These are phyloP conservation scores for Sphaerophoria taeniata DNA, from an alignment of 2,888 invertebrate genomes.

Conservation along the genomic window DNA sequence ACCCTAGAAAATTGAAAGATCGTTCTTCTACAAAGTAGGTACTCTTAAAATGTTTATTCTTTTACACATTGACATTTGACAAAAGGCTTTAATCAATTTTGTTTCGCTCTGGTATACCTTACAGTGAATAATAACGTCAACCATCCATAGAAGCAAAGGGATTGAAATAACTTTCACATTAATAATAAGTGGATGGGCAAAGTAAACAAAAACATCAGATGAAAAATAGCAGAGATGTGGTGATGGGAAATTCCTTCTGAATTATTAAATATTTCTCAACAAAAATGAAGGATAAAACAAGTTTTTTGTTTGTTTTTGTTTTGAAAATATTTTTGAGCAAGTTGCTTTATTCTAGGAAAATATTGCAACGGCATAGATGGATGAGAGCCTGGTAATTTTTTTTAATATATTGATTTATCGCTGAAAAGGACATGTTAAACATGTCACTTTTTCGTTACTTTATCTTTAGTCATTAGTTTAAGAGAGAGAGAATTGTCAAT, in stretches of 20 bases:
- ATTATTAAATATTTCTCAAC: conserved; percentile 34
- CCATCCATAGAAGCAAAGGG: neutral
- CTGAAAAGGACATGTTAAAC: too few species aligned
- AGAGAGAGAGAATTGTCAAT: too few species aligned
- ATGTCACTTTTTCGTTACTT: too few species aligned
- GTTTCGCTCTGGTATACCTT: neutral
- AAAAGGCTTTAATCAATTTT: neutral
- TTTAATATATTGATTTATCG: too few species aligned
- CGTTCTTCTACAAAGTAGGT: too few species aligned
- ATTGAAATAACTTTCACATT: conserved; percentile 3
- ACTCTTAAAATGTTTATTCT: too few species aligned
- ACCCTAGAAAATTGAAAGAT: too few species aligned
- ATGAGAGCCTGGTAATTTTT: too few species aligned
- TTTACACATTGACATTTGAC: too few species aligned
- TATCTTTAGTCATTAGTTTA: too few species aligned
- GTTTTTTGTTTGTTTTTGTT: conserved; percentile 31
- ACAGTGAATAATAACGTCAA: neutral
- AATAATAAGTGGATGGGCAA: neutral
- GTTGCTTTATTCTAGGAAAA: neutral
- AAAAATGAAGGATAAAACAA: conserved; percentile 43
- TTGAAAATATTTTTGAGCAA: neutral
- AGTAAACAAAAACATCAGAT: conserved; percentile 2
- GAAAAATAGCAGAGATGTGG: neutral
- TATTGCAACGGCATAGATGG: too few species aligned
- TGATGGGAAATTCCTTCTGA: conserved; percentile 6